Evolutionary conservation across 2,113 vertebrate genomes (phyloP).

Genomic region (Grallaria varia): DNA sequence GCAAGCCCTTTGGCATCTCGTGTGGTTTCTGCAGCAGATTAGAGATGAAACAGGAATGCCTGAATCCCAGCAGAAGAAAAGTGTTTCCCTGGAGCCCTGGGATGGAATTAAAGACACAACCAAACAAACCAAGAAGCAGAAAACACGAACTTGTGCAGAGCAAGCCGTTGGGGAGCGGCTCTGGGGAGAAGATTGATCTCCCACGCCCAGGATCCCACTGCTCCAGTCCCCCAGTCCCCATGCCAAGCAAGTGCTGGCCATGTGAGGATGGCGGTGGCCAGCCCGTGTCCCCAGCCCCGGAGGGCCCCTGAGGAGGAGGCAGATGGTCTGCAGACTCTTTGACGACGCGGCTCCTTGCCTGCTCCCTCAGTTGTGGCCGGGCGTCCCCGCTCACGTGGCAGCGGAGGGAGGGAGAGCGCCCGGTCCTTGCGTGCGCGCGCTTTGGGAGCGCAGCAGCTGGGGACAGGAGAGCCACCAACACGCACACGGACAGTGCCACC

Average conservation of each 20-base stretch:
- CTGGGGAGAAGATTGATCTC: neutral
- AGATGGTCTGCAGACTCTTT: neutral
- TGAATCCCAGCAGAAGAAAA: neutral
- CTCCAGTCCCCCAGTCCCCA: fast-evolving
- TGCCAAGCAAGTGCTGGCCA: neutral
- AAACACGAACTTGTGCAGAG: neutral
- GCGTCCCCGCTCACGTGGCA: neutral
- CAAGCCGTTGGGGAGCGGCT: neutral
- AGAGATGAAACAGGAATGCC: neutral
- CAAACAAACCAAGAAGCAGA: neutral
- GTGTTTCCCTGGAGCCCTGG: neutral
- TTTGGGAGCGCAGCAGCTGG: fast-evolving
- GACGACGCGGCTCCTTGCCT: fast-evolving
- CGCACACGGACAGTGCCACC: fast-evolving
- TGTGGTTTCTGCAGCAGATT: neutral
- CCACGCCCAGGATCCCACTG: fast-evolving
- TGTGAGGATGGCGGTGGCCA: fast-evolving
- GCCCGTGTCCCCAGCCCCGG: fast-evolving
- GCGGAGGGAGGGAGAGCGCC: fast-evolving
- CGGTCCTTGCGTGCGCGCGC: fast-evolving
- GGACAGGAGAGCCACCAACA: neutral
- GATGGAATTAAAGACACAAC: neutral
- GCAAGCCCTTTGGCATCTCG: neutral
- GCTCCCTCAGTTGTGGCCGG: neutral
- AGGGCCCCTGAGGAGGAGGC: neutral